These are phyloP conservation scores for Drosophila bocki DNA, from an alignment of 1,140 invertebrate species.

Conservation along the genomic window DNA sequence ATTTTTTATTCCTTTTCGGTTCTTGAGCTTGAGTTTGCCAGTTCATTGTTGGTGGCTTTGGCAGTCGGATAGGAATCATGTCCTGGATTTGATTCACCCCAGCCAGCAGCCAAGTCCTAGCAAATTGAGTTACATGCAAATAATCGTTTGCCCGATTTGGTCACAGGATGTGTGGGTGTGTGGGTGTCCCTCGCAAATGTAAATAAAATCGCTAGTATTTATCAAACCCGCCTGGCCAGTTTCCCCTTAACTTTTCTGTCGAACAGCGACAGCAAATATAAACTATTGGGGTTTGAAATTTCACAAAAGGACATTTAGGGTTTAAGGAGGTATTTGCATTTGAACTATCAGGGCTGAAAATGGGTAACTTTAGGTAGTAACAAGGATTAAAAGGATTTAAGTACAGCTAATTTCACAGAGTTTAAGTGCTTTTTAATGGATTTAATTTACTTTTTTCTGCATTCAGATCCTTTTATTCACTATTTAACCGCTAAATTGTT, in stretches of 20 bases:
- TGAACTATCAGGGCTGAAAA: background rate
- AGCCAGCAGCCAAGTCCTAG: constrained; percentile 28
- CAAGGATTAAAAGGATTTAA: background rate
- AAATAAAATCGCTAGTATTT: constrained; percentile 56
- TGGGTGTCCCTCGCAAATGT: constrained; percentile 41
- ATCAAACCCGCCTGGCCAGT: constrained; percentile 19
- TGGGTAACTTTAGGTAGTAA: background rate
- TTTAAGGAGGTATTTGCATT: background rate
- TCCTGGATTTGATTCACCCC: constrained; percentile 60
- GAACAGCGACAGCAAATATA: constrained; percentile 4
- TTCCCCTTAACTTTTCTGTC: constrained; percentile 6
- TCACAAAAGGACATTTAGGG: constrained; percentile 1
- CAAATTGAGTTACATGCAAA: constrained; percentile 79
- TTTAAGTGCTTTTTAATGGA: constrained; percentile 10
- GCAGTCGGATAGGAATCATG: constrained; percentile 45
- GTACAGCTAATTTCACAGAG: background rate
- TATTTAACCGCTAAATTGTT: background rate
- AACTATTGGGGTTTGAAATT: constrained; percentile 1
- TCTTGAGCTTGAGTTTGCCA: constrained; percentile 37
- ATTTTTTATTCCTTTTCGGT: constrained; percentile 6
- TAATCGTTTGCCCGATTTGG: constrained; percentile 72
- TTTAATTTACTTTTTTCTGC: background rate
- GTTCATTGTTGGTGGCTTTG: constrained; percentile 32
- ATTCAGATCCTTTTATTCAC: background rate
- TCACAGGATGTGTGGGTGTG: constrained; percentile 22